phyloP scores from a whole-genome alignment of 1,140 invertebrate species.

The Orchesella cincta region DNA sequence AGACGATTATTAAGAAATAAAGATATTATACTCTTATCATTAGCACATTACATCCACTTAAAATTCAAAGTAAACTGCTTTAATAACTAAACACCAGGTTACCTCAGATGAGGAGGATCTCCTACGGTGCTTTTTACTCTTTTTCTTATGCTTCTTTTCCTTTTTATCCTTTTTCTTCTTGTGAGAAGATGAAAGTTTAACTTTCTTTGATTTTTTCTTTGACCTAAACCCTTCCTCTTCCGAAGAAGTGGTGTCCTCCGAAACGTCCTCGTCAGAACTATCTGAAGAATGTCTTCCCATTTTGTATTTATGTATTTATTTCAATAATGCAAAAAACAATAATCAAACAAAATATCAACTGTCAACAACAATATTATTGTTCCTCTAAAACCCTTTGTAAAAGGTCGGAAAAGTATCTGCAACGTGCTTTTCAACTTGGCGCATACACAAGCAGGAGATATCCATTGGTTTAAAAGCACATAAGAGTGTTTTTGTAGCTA shows the following conservation, averaged over 20 bases:
- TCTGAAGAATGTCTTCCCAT: neutral
- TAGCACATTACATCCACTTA: neutral
- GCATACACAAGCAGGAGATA: no score
- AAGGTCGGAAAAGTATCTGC: no score
- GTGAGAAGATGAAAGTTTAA: neutral
- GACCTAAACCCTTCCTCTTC: neutral
- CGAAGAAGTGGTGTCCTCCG: neutral
- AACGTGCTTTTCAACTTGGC: no score
- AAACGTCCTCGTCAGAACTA: neutral
- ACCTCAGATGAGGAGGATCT: constrained; percentile 23
- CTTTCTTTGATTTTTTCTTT: neutral
- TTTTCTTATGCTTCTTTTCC: constrained; percentile 4
- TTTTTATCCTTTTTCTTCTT: constrained; percentile 1
- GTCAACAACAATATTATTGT: no score
- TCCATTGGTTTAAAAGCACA: no score
- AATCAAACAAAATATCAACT: no score
- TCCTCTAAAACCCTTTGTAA: no score
- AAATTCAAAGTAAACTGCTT: neutral
- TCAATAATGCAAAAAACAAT: no score
- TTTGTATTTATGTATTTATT: no score
- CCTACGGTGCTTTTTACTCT: neutral
- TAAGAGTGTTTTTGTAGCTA: no score
- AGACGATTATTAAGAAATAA: neutral
- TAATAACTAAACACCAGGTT: neutral
- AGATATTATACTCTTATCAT: neutral